Evolutionary conservation across 2,113 vertebrate species (phyloP), one percentile per base, ranked within the genome.

Genomic region (Mobula hypostoma): DNA sequence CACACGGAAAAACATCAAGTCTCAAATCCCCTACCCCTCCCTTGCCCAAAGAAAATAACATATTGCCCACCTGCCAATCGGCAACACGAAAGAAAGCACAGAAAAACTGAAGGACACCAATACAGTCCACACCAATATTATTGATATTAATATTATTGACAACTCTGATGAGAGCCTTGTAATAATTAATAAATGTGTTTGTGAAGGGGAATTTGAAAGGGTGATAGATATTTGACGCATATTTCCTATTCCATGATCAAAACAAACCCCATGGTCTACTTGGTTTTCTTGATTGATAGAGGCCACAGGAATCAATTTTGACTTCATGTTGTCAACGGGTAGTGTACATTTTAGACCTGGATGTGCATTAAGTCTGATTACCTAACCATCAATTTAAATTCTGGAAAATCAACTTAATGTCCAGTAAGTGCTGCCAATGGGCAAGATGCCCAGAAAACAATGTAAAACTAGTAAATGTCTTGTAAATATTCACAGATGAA

Each of bases 391-490:
- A 61, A 61, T 87, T 87, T 58, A 61, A 87, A 87, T 61, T 9
- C 17, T 85, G 83, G 83, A 58, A 87, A 87, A 87, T 48, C 56
- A 87, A 87, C 82, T 61, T 85, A 24, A 85, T 61, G 3, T 87
- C 56, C 29, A 87, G n/a, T 87, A 61, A 29, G 24, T 61, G 7
- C 7, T 29, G 48, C 24, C 48, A 58, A 29, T 61, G 56, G 19
- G 21, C 21, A 56, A 56, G 48, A 9, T 58, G 48, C 48, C 40
- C 80, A 58, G 19, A 56, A 0, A 27, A 40, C 19, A 83, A 83
- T 83, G 21, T 6, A 87, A 61, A 21, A 27, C 29, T 61, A 24
- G 56, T 29, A 87, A 61, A 61, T 63, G 58, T 61, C 56, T 61
- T 87, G 58, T 24, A n/a, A 29, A 8, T 12, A 29, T 29, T 24